These are phyloP conservation scores for Calidris pygmaea DNA, from an alignment of 2,113 vertebrate genomes.

Conservation along the genomic window DNA sequence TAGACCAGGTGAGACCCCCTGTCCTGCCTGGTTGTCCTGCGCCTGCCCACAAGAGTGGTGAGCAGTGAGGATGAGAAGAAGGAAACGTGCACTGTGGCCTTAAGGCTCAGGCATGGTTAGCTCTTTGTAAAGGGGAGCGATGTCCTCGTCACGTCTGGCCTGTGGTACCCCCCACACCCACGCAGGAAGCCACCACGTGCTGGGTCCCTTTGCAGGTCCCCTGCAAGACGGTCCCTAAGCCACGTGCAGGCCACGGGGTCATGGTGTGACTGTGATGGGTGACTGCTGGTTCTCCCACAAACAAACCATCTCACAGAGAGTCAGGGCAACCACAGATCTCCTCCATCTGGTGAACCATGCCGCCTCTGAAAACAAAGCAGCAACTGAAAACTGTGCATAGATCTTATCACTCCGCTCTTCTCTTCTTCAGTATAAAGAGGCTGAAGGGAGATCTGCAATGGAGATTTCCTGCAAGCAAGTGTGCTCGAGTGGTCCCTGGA, in stretches of 20 bases:
- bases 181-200: neutral
- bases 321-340: accelerated
- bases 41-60: accelerated
- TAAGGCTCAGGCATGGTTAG: neutral
- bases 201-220: neutral
- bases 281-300: neutral
- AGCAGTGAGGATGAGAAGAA: neutral
- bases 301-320: neutral
- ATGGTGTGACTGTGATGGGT: neutral
- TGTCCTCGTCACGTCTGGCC: neutral
- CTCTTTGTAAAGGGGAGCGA: neutral
- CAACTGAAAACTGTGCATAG: neutral
- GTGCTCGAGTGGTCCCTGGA: neutral
- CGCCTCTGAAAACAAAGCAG: neutral
- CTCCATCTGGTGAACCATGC: neutral
- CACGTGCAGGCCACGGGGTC: neutral
- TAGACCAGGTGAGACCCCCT: neutral
- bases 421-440: neutral
- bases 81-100: neutral
- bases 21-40: neutral
- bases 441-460: neutral
- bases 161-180: no score
- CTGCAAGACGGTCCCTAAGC: neutral
- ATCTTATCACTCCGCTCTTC: neutral
- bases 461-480: neutral